phyloP scores from a whole-genome alignment of 1,140 invertebrate species.

The Lepidurus couesii region DNA sequence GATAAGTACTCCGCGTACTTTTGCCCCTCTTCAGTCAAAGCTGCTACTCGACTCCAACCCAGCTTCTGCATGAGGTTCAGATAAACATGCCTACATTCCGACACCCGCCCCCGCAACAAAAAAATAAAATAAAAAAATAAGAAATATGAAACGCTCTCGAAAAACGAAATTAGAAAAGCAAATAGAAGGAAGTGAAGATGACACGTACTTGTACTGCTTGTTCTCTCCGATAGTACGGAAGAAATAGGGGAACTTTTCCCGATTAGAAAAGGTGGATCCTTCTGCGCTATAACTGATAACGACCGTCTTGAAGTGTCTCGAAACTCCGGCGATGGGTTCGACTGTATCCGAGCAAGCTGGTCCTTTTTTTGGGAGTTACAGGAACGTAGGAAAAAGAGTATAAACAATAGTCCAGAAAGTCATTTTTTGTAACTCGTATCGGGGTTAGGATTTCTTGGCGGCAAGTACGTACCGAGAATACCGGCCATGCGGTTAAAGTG shows the following conservation, averaged over 20 bases:
- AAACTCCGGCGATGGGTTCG: constrained; percentile 72
- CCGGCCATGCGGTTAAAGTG: constrained; percentile 56
- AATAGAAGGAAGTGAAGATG: not conserved
- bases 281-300: constrained; percentile 78
- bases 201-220: constrained; percentile 58
- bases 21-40: constrained; percentile 70
- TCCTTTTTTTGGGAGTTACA: constrained; percentile 45
- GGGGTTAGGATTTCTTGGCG: not conserved
- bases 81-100: constrained; percentile 55
- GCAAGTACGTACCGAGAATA: constrained; percentile 54
- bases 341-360: constrained; percentile 79
- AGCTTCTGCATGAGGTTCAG: constrained; percentile 58
- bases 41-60: constrained; percentile 63
- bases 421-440: not conserved
- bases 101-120: too few species aligned
- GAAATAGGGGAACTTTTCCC: constrained; percentile 70
- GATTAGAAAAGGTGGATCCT: constrained; percentile 62
- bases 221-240: constrained; percentile 77
- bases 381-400: not conserved
- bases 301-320: constrained; percentile 66
- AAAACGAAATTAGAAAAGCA: too few species aligned
- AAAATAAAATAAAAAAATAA: too few species aligned
- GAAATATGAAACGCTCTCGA: too few species aligned
- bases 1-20: constrained; percentile 75
- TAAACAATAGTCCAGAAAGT: not conserved